These are phyloP conservation scores for Pongo abelii DNA, from an alignment of 2,113 vertebrate genomes.

Conservation along the genomic window DNA sequence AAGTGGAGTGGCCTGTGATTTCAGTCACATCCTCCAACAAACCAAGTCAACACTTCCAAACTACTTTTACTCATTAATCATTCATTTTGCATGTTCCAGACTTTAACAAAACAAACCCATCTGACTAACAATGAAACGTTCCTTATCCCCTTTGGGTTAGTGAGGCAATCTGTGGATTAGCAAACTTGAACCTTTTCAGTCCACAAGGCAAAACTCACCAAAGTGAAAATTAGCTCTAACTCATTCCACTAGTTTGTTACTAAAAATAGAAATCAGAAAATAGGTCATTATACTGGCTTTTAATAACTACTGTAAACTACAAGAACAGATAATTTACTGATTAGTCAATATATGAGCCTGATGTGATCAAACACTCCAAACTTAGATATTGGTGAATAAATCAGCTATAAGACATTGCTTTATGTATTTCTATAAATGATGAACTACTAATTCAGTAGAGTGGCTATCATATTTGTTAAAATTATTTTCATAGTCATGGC, in stretches of 20 bases:
- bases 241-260: neutral
- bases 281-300: neutral
- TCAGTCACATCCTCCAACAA: constrained; percentile 26
- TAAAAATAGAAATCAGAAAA: constrained; percentile 25
- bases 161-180: neutral
- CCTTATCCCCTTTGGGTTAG: neutral
- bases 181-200: neutral
- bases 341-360: neutral
- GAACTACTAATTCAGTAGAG: neutral
- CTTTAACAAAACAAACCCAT: neutral
- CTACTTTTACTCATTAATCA: neutral
- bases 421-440: neutral
- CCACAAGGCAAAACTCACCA: neutral
- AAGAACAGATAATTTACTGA: neutral
- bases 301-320: neutral
- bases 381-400: neutral
- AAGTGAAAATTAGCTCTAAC: neutral
- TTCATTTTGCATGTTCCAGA: neutral
- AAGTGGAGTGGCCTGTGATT: neutral
- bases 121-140: neutral
- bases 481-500: neutral
- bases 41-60: neutral
- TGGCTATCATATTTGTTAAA: neutral
- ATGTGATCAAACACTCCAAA: neutral
- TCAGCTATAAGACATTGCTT: neutral